phyloP scores from a whole-genome alignment of 1,140 invertebrate species.

The Drosophila watanabei region DNA sequence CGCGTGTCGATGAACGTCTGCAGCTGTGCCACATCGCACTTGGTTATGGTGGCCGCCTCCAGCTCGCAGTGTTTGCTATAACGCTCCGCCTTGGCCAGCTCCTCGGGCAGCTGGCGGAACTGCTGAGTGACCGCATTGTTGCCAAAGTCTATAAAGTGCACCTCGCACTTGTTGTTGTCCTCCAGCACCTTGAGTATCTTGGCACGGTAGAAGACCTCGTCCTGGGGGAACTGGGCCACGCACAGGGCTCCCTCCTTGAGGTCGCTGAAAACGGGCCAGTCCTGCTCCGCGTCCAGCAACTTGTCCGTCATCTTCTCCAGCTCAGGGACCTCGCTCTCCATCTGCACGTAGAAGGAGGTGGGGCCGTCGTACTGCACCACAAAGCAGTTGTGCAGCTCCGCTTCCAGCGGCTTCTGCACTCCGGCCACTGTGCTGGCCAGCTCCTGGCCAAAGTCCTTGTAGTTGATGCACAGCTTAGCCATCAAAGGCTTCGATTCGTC shows the following conservation, averaged over 20 bases:
- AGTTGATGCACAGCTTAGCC: slow-evolving; percentile 64
- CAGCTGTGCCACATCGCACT: slow-evolving; percentile 58
- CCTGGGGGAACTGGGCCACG: slow-evolving; percentile 89
- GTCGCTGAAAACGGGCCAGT: slow-evolving; percentile 86
- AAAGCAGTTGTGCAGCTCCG: slow-evolving; percentile 81
- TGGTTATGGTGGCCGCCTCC: slow-evolving; percentile 85
- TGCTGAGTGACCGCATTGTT: slow-evolving; percentile 88
- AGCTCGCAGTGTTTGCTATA: slow-evolving; percentile 89
- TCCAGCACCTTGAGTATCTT: slow-evolving; percentile 79
- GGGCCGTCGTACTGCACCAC: slow-evolving; percentile 88
- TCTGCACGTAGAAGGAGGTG: slow-evolving; percentile 89
- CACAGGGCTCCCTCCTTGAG: slow-evolving; percentile 87
- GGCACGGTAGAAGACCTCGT: slow-evolving; percentile 89
- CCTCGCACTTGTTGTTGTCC: slow-evolving; percentile 86
- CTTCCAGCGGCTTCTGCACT: slow-evolving; percentile 62
- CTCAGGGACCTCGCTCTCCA: slow-evolving; percentile 86
- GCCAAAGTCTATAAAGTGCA: slow-evolving; percentile 91
- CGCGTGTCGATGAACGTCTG: slow-evolving; percentile 86
- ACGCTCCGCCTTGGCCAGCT: slow-evolving; percentile 87
- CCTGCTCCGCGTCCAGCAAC: slow-evolving; percentile 86
- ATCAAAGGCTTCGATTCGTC: slow-evolving; percentile 12
- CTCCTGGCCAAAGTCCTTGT: slow-evolving; percentile 75
- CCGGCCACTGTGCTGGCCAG: slow-evolving; percentile 67
- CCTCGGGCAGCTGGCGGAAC: slow-evolving; percentile 88
- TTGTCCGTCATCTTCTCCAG: slow-evolving; percentile 88